These are phyloP conservation scores for Crocodylus rhombifer DNA, from an alignment of 2,797 vertebrate genomes.

Conservation along the genomic window DNA sequence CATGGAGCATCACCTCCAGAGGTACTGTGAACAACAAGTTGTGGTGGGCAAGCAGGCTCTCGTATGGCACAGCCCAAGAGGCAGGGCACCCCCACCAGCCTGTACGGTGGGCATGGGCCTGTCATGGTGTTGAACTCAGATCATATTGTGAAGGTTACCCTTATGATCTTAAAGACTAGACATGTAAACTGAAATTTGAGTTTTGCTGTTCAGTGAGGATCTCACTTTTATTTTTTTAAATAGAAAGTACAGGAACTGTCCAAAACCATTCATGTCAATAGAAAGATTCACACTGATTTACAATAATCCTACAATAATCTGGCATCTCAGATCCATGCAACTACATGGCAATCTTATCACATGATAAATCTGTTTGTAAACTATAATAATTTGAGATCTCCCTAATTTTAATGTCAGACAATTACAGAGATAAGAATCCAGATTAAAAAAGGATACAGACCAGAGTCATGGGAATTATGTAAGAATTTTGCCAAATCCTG, in stretches of 20 bases:
- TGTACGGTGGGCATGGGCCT: too few species aligned
- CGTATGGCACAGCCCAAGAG: too few species aligned
- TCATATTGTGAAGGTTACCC: conserved; percentile 22
- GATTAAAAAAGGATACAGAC: neutral
- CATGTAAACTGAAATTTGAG: neutral
- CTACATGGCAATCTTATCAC: neutral
- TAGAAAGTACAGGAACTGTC: neutral
- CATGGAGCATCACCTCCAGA: too few species aligned
- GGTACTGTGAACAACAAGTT: too few species aligned
- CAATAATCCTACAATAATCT: neutral
- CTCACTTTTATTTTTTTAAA: conserved; percentile 3
- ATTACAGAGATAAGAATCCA: neutral
- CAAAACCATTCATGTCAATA: neutral
- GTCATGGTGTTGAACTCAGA: neutral
- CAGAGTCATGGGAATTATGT: neutral
- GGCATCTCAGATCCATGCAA: neutral
- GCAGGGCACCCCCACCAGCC: too few species aligned
- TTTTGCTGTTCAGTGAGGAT: conserved; percentile 19
- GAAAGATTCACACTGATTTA: neutral
- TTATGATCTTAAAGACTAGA: neutral
- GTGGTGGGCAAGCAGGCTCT: too few species aligned
- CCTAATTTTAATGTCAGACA: neutral
- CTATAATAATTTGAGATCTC: neutral
- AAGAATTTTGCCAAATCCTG: neutral
- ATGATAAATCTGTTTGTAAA: neutral